A percentile compares a stretch with the other conserved stretches of the same genome.
phyloP scores from a whole-genome alignment of 2,797 vertebrate species.

The Danio kyathit region DNA sequence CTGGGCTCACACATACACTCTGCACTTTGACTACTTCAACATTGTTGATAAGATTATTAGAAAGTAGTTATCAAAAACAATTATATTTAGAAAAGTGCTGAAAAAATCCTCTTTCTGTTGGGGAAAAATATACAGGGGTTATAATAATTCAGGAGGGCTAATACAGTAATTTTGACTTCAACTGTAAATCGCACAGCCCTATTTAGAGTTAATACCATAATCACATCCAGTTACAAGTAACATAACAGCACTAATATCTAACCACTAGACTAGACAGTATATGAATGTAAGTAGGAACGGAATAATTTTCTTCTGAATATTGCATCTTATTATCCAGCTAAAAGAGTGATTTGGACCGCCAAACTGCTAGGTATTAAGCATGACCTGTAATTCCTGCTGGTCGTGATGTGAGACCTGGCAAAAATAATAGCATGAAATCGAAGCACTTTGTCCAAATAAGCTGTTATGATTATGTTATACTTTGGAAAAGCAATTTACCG shows the following conservation, averaged over 20 bases:
- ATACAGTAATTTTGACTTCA: too few species aligned
- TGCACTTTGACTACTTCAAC: too few species aligned
- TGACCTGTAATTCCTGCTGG: slow-evolving; percentile 52
- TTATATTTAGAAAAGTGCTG: too few species aligned
- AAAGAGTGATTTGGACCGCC: slow-evolving; percentile 40
- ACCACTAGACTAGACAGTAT: slow-evolving; percentile 50
- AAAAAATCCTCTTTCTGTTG: too few species aligned
- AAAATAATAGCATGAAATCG: slow-evolving; percentile 47
- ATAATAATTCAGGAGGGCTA: too few species aligned
- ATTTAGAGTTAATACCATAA: slow-evolving; percentile 24
- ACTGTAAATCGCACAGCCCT: too few species aligned
- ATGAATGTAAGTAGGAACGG: slow-evolving; percentile 43
- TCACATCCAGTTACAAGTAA: slow-evolving; percentile 34
- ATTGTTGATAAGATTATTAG: too few species aligned
- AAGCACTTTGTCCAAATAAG: slow-evolving; percentile 55
- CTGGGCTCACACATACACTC: too few species aligned
- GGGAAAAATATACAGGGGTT: too few species aligned
- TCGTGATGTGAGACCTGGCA: slow-evolving; percentile 38
- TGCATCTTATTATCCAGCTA: slow-evolving; percentile 51
- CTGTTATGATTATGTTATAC: slow-evolving; percentile 59
- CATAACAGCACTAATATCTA: slow-evolving; percentile 52
- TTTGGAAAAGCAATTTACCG: slow-evolving; percentile 57
- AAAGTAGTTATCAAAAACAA: too few species aligned
- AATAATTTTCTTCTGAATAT: slow-evolving; percentile 41
- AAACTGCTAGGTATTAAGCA: slow-evolving; percentile 62